phyloP scores from a whole-genome alignment of 2,797 vertebrate species.

The Acipenser ruthenus region DNA sequence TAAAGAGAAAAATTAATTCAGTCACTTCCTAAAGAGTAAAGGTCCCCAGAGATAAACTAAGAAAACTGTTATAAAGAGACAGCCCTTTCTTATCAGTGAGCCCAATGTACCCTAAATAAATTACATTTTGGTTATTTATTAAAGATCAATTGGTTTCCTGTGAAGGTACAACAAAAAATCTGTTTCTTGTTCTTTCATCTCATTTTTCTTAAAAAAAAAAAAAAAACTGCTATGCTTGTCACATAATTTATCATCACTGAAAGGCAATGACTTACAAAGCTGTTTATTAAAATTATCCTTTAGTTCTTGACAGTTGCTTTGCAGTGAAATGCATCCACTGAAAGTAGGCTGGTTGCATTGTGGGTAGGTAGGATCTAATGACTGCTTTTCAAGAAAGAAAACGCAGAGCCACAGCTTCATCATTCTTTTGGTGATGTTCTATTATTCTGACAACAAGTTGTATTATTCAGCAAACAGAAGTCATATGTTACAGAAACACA shows the following conservation, averaged over 20 bases:
- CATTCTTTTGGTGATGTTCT: background rate
- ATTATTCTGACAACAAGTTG: background rate
- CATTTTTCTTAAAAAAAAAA: slow-evolving; percentile 4
- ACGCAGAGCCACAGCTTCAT: slow-evolving; percentile 11
- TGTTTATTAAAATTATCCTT: slow-evolving; percentile 29
- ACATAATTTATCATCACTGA: slow-evolving; percentile 30
- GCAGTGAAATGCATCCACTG: slow-evolving; percentile 20
- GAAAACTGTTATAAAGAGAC: too few relatives aligned
- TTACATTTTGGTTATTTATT: too few relatives aligned
- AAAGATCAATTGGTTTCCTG: too few relatives aligned
- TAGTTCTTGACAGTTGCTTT: slow-evolving; percentile 30
- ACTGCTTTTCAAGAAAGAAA: slow-evolving; percentile 10
- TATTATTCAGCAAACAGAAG: too few relatives aligned
- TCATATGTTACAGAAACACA: too few relatives aligned
- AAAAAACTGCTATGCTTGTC: slow-evolving; percentile 19
- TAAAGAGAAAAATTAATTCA: too few relatives aligned
- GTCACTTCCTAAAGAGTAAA: too few relatives aligned
- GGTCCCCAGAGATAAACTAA: too few relatives aligned
- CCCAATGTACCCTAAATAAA: too few relatives aligned
- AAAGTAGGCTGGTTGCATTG: slow-evolving; percentile 20
- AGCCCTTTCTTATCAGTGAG: too few relatives aligned
- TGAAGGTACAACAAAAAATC: too few relatives aligned
- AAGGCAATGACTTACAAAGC: slow-evolving; percentile 32
- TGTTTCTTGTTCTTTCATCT: slow-evolving; percentile 2
- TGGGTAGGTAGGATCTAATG: slow-evolving; percentile 31